These are phyloP conservation scores for roundworm (Caenorhabditis elegans) DNA, from an alignment of 1,140 invertebrate genomes.

Conservation along the genomic window WBcel235 BX284605.5:8348001-8348500, in stretches of 20 bases:
- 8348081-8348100: neutral
- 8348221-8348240: neutral
- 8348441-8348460: too few relatives aligned
- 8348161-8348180: constrained; percentile 18
- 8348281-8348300: neutral
- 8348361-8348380: neutral
- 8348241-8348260: neutral
- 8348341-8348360: neutral
- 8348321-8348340: neutral
- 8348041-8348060: neutral
- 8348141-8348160: constrained; percentile 12
- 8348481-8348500: neutral
- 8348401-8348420: too few relatives aligned
- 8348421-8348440: too few relatives aligned
- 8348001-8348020: neutral
- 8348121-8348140: neutral
- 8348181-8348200: neutral
- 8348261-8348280: neutral
- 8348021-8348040: neutral
- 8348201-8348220: constrained; percentile 10
- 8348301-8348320: neutral
- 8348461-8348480: neutral
- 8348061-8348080: neutral
- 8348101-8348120: constrained; percentile 7
- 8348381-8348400: too few relatives aligned